A percentile compares a stretch with the other conserved stretches of the same genome.
phyloP scores from a whole-genome alignment of 2,888 invertebrate species.

The Sisyra terminalis region DNA sequence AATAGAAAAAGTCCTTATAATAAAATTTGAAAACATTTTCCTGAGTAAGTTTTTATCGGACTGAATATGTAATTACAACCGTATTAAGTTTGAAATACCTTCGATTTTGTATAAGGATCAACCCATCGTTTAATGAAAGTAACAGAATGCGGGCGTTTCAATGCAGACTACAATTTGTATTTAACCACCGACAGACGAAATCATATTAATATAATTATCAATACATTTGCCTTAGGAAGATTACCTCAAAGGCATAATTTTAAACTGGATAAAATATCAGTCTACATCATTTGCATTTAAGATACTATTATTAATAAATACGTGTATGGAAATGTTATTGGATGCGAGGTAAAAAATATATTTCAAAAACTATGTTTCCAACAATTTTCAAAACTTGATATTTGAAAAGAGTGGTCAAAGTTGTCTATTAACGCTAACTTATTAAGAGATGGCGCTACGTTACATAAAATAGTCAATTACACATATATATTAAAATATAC shows the following conservation, averaged over 20 bases:
- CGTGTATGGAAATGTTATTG: too few species aligned
- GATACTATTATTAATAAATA: too few species aligned
- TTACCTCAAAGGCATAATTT: slow-evolving; percentile 1
- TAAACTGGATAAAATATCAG: slow-evolving; percentile 1
- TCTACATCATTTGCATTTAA: not conserved
- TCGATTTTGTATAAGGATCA: not conserved
- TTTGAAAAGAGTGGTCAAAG: too few species aligned
- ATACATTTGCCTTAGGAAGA: slow-evolving; percentile 20
- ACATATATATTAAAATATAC: too few species aligned
- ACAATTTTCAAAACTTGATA: too few species aligned
- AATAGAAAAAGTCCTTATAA: too few species aligned
- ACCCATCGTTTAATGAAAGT: not conserved
- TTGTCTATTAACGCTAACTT: too few species aligned
- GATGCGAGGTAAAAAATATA: too few species aligned
- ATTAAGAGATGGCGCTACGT: too few species aligned
- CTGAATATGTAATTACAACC: not conserved
- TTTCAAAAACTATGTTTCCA: too few species aligned
- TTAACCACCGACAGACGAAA: slow-evolving; percentile 13
- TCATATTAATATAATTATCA: slow-evolving; percentile 28
- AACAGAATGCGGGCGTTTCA: not conserved
- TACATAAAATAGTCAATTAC: too few species aligned
- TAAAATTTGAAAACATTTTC: not conserved
- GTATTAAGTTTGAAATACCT: too few species aligned
- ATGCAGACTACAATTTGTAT: slow-evolving; percentile 3
- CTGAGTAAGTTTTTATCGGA: not conserved